Evolutionary conservation across 37 sponge, comb jelly and placozoan species (phyloP), one percentile per base, ranked within the genome.

Genomic region (Dysidea cf. avara): DNA sequence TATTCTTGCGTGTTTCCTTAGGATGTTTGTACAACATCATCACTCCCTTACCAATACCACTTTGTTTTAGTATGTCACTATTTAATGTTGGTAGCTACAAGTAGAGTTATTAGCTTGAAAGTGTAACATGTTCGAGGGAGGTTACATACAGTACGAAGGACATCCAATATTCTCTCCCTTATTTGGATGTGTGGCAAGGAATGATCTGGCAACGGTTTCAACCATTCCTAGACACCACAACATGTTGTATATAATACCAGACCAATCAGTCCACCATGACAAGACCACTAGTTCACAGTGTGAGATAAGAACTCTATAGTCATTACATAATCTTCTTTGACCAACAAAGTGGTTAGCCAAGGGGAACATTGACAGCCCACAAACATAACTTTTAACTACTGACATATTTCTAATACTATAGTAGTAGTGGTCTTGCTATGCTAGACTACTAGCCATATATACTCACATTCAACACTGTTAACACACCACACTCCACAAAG

Each of bases 1-100:
- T 77, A 69, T 94, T 94, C 72, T 86, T 90, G 48, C 87, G 84
- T 16, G 74, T 66, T 67, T 97, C 99, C 76, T 94, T 93, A 16
- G 95, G 92, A 67, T 97, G 95, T 33, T 83, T 73, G 86, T 91
- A 97, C 3, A 94, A 87, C 34, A 91, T 63, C 99, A 97, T 97
- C 31, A 97, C 86, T 31, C 92, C 99, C 82, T 94, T 90, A 18
- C 99, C 99, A 43, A 97, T 79, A 55, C 89, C 74, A 69, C 99
- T 97, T 54, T 47, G 59, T 82, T 97, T 97, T 61, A 97, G 72
- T 43, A 91, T 51, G 54, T 80, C 54, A 36, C 75, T 73, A 58
- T 92, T 86, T 0, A 86, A 70, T 28, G 62, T 35, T 6, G 89
- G 90, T 68, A 77, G 80, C 90, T 87, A 73, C n/a, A n/a, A n/a